Evolutionary conservation across 2,888 invertebrate genomes (phyloP).

Genomic region (Spisula subtruncata): DNA sequence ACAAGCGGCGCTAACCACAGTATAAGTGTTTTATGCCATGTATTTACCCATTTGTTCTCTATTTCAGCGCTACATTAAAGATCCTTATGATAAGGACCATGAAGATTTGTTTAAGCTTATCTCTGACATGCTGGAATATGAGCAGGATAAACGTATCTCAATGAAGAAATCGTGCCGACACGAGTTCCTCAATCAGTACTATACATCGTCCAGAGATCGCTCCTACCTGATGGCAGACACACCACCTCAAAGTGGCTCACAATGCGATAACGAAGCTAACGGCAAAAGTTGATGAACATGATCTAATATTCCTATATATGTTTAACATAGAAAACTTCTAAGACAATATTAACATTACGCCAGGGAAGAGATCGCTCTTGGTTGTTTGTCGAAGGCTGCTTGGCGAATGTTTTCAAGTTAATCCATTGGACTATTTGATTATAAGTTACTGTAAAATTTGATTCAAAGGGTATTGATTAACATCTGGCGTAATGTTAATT

Average conservation of each 20-base stretch:
- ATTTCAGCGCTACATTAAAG: slow-evolving; percentile 95
- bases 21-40: background rate
- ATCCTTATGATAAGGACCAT: slow-evolving; percentile 94
- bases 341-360: too few species aligned
- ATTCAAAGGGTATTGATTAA: too few species aligned
- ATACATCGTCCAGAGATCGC: slow-evolving; percentile 69
- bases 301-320: background rate
- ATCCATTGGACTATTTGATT: too few species aligned
- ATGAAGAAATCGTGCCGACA: slow-evolving; percentile 95
- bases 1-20: too few species aligned
- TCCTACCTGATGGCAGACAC: slow-evolving; percentile 68
- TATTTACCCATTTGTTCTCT: background rate
- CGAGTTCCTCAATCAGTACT: slow-evolving; percentile 92
- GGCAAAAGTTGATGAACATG: slow-evolving; percentile 36
- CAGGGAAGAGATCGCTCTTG: too few species aligned
- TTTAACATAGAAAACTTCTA: background rate
- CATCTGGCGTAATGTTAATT: too few species aligned
- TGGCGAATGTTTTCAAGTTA: too few species aligned
- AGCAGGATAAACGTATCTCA: slow-evolving; percentile 96
- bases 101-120: slow-evolving; percentile 97
- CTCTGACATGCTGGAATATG: slow-evolving; percentile 98
- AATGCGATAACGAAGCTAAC: background rate
- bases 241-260: background rate
- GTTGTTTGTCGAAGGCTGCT: too few species aligned
- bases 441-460: too few species aligned